phyloP scores from a whole-genome alignment of 2,797 vertebrate genomes.

The Clamator glandarius region DNA sequence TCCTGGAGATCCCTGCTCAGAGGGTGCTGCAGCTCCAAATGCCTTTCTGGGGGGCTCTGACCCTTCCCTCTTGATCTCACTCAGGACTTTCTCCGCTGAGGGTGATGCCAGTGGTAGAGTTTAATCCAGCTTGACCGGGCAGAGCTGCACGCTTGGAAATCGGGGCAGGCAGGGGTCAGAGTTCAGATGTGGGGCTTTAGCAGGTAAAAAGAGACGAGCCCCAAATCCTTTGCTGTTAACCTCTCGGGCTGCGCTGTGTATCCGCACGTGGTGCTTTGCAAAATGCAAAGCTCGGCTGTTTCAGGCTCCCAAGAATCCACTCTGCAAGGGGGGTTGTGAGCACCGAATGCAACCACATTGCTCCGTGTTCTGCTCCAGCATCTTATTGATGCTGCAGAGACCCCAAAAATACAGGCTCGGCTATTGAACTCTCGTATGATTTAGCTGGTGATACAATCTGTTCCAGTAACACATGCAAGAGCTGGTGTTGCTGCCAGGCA shows the following conservation, averaged over 20 bases:
- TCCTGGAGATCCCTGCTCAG: rapidly evolving
- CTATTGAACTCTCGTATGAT: rapidly evolving
- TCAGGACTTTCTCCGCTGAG: neutral
- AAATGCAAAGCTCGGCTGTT: neutral
- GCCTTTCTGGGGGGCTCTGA: neutral
- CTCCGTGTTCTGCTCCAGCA: neutral
- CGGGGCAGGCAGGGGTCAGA: neutral
- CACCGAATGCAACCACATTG: rapidly evolving
- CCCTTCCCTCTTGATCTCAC: rapidly evolving
- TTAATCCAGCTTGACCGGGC: neutral
- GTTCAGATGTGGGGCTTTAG: neutral
- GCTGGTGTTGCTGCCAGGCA: neutral
- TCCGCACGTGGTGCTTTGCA: rapidly evolving
- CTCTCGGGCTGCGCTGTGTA: rapidly evolving
- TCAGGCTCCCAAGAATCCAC: rapidly evolving
- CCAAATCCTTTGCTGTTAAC: neutral
- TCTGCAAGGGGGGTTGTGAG: no score
- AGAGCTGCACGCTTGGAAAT: neutral
- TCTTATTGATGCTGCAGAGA: neutral
- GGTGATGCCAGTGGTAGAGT: neutral
- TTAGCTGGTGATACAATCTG: neutral
- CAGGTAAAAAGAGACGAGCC: neutral
- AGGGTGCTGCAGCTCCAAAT: neutral
- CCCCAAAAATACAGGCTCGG: neutral
- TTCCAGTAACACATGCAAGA: rapidly evolving